Percentiles rank a stretch among this genome's conserved stretches.
Evolutionary conservation across 1,140 invertebrate species (phyloP).

Genomic region (Hypothenemus hampei): DNA sequence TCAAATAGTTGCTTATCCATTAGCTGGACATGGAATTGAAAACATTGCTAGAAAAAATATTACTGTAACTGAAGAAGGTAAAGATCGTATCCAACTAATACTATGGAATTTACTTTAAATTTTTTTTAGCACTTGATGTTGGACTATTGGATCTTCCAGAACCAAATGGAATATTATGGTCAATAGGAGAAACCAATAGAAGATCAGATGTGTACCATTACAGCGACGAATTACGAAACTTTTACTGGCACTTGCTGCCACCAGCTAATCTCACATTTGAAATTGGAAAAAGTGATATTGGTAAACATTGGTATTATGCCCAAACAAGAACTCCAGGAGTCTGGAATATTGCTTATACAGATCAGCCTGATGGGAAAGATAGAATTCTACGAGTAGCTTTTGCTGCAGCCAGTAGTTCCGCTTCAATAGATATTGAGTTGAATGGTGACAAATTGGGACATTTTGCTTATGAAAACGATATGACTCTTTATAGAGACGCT

Average conservation of each 20-base stretch:
- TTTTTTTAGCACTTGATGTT: neutral
- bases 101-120: neutral
- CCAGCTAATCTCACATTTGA: conserved; percentile 14
- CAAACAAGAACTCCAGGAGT: conserved; percentile 10
- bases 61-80: conserved; percentile 7
- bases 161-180: conserved; percentile 12
- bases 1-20: conserved; percentile 8
- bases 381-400: conserved; percentile 7
- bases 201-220: conserved; percentile 8
- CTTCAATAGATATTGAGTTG: neutral
- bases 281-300: conserved; percentile 2
- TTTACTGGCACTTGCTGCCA: conserved; percentile 14
- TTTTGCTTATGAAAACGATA: conserved; percentile 7
- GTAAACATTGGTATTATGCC: conserved; percentile 12
- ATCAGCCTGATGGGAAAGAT: neutral
- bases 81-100: neutral
- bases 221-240: conserved; percentile 10
- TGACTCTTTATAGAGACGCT: conserved; percentile 14
- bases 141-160: conserved; percentile 2
- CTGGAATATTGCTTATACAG: conserved; percentile 1
- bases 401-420: conserved; percentile 10
- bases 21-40: conserved; percentile 14
- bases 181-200: conserved; percentile 8
- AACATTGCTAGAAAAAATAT: conserved; percentile 12
- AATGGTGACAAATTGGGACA: neutral